Evolutionary conservation across 2,797 vertebrate genomes (phyloP), one percentile per base, ranked within the genome.

Genomic region (Microcaecilia unicolor): DNA sequence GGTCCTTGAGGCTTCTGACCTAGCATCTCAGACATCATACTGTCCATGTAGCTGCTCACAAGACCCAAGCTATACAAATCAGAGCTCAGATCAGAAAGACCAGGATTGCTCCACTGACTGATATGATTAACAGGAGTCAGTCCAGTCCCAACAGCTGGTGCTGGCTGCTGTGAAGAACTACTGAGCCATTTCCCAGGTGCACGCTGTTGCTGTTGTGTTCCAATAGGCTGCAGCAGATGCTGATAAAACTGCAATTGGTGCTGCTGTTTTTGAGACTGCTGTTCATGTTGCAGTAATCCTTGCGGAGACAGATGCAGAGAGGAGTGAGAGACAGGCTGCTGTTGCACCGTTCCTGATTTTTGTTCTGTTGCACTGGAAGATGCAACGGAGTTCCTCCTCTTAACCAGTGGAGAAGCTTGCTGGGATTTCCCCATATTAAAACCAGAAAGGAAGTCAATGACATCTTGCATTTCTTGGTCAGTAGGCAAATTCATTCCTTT

Each of bases 381-480:
- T 1, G 90, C 88, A 44, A 90, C 77, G 3, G 96, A 97, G 71
- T 93, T 95, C 61, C 89, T 92, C 63, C 96, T 88, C 61, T 93
- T 97, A 50, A 90, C 84, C 76, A 91, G 53, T 0, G 96, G 96
- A 3, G 95, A 98, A 7, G 92, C 86, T 76, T 97, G 92, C 74
- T 98, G 96, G 23, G 93, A 97, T 69, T 97, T 98, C 44, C 91
- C 91, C 93, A 98, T 93, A 70, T 96, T 98, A 74, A 98, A 98
- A 41, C 96, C 95, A 15, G 96, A 99, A 51, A 99, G 86, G 74
- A 99, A 99, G 70, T 99, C 96, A 4, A 99, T 99, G 52, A 99
- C 95, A 31, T 99, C 96, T 67, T 99, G 96, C 96, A 99, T 99
- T 77, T 99, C 96, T 71, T 97, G 95, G 76, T 99, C 96, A 1